These are phyloP conservation scores for Verasper variegatus DNA, from an alignment of 2,113 vertebrate genomes.

Conservation along the genomic window DNA sequence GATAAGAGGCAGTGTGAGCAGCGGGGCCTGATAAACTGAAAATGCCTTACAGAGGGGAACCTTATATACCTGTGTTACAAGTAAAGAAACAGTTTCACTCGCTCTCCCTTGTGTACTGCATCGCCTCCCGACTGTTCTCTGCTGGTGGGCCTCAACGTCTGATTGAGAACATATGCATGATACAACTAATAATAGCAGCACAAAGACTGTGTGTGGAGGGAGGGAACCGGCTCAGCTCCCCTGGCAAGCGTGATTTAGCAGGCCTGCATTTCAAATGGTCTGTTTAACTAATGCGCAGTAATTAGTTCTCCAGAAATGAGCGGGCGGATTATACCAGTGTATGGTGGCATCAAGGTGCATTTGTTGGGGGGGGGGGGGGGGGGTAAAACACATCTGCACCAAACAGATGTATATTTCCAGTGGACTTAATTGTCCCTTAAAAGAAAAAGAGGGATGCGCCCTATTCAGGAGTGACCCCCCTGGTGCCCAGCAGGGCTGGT, in stretches of 20 bases:
- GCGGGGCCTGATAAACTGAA: neutral
- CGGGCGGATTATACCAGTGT: conserved; percentile 53
- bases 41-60: too few relatives aligned
- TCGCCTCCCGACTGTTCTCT: conserved; percentile 26
- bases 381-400: conserved; percentile 60
- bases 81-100: neutral
- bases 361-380: conserved; percentile 10
- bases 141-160: conserved; percentile 62
- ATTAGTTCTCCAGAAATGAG: conserved; percentile 76
- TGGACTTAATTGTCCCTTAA: conserved; percentile 26
- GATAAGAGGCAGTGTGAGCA: conserved; percentile 4
- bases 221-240: conserved; percentile 38
- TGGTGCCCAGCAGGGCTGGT: conserved; percentile 13
- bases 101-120: conserved; percentile 13
- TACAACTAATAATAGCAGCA: conserved; percentile 76
- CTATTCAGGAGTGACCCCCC: conserved; percentile 42
- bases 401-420: conserved; percentile 53
- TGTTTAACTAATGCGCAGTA: conserved; percentile 78
- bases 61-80: neutral
- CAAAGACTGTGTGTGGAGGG: conserved; percentile 42
- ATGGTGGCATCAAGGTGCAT: conserved; percentile 56
- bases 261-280: conserved; percentile 76
- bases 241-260: conserved; percentile 66
- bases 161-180: conserved; percentile 70
- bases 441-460: conserved; percentile 14